These are phyloP conservation scores for Pseudomyrmex sp. DNA, from an alignment of 1,140 invertebrate species.

Conservation along the genomic window DNA sequence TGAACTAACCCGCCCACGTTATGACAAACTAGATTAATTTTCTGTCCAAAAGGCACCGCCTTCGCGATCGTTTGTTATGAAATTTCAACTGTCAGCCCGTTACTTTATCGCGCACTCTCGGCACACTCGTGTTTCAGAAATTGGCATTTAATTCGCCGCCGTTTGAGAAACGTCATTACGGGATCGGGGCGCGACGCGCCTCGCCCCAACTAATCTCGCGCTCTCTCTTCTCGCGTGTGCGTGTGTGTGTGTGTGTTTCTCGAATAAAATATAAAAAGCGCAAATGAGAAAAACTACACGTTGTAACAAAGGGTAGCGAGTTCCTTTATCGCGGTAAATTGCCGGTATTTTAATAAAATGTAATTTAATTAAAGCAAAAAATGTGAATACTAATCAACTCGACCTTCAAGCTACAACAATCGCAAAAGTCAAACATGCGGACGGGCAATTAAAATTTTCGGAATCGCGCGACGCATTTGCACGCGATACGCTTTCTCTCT, in stretches of 20 bases:
- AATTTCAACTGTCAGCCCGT: conserved; percentile 83
- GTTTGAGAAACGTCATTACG: conserved; percentile 56
- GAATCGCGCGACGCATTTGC: conserved; percentile 2
- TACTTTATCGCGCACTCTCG: conserved; percentile 50
- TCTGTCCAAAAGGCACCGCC: conserved; percentile 79
- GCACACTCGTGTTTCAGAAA: conserved; percentile 58
- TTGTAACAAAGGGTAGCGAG: not conserved
- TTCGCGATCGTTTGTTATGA: conserved; percentile 84
- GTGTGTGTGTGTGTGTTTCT: not conserved
- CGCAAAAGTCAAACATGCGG: conserved; percentile 6
- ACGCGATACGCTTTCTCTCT: not conserved
- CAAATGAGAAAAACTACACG: conserved; percentile 11
- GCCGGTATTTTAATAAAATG: conserved; percentile 12
- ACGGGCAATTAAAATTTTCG: not conserved
- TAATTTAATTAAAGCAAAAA: conserved; percentile 23
- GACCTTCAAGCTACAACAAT: not conserved
- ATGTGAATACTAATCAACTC: conserved; percentile 6
- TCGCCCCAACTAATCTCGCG: too few relatives aligned
- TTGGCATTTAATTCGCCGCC: conserved; percentile 59
- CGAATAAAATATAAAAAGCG: not conserved
- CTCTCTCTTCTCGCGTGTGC: too few relatives aligned
- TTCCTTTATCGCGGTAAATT: too few relatives aligned
- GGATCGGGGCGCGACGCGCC: conserved; percentile 5
- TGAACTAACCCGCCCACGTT: conserved; percentile 85
- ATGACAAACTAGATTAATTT: conserved; percentile 86